These are phyloP conservation scores for Adelosebastes latens DNA, from an alignment of 2,797 vertebrate genomes.

Conservation along the genomic window DNA sequence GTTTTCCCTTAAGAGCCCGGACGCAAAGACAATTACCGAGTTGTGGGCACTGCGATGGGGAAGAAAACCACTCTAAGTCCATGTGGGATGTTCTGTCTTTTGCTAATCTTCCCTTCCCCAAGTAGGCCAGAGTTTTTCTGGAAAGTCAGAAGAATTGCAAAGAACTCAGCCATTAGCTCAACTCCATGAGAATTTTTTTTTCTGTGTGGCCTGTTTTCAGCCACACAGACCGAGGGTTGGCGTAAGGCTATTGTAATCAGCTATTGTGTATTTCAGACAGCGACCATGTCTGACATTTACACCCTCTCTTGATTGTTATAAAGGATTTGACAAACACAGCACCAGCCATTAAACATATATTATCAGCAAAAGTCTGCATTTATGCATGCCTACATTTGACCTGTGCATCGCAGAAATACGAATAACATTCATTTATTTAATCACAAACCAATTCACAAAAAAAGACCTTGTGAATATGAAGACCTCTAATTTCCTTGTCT, in stretches of 20 bases:
- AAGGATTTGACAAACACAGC: slow-evolving; percentile 7
- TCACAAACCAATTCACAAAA: slow-evolving; percentile 20
- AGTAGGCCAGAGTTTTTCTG: slow-evolving; percentile 58
- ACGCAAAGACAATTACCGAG: slow-evolving; percentile 75
- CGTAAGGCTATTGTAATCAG: slow-evolving; percentile 15
- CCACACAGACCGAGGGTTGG: slow-evolving; percentile 4
- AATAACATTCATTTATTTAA: slow-evolving; percentile 22
- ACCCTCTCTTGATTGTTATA: slow-evolving; percentile 23
- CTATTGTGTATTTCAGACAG: slow-evolving; percentile 8
- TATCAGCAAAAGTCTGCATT: background rate
- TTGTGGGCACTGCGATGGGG: slow-evolving; percentile 60
- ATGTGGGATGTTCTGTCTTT: slow-evolving; percentile 69
- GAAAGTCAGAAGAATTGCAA: slow-evolving; percentile 47
- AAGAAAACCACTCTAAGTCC: slow-evolving; percentile 71
- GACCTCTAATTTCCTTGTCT: slow-evolving; percentile 28
- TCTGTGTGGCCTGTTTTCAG: background rate
- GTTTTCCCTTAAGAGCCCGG: slow-evolving; percentile 54
- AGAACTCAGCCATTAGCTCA: slow-evolving; percentile 51
- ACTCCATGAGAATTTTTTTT: slow-evolving; percentile 1
- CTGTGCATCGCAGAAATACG: background rate
- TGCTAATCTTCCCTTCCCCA: slow-evolving; percentile 62
- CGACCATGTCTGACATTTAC: background rate
- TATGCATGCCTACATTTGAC: background rate
- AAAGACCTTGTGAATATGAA: background rate
- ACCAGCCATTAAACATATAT: background rate